phyloP scores from a whole-genome alignment of 1,140 invertebrate genomes.

The Drosophila leontia region DNA sequence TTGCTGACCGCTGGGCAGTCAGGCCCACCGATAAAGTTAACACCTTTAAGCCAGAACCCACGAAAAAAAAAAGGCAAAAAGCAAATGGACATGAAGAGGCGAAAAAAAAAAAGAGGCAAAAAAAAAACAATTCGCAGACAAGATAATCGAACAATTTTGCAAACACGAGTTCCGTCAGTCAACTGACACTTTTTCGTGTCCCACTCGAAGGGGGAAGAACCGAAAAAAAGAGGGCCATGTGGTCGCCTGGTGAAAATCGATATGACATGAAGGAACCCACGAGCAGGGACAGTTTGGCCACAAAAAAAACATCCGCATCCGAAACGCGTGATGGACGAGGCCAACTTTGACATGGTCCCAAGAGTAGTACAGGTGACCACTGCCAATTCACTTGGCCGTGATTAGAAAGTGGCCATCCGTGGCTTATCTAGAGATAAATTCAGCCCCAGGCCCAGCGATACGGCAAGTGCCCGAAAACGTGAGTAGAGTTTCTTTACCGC shows the following conservation, averaged over 20 bases:
- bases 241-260: constrained; percentile 66
- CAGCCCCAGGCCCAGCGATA: constrained; percentile 8
- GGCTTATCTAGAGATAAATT: constrained; percentile 45
- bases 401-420: constrained; percentile 51
- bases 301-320: constrained; percentile 43
- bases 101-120: constrained; percentile 9
- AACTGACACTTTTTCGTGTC: constrained; percentile 77
- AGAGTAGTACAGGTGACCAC: constrained; percentile 44
- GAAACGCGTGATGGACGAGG: constrained; percentile 60
- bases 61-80: constrained; percentile 45
- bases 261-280: constrained; percentile 72
- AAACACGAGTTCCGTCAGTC: constrained; percentile 73
- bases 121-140: constrained; percentile 46
- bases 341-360: constrained; percentile 58
- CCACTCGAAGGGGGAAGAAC: constrained; percentile 39
- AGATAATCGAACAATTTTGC: constrained; percentile 65
- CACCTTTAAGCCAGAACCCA: constrained; percentile 73
- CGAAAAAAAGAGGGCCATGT: constrained; percentile 19
- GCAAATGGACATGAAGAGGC: constrained; percentile 25
- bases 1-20: constrained; percentile 35
- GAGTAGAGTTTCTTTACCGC: constrained; percentile 48
- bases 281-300: constrained; percentile 55
- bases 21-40: constrained; percentile 70
- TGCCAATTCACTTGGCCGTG: constrained; percentile 70
- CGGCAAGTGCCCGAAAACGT: constrained; percentile 56